A percentile compares a stretch with the other conserved stretches of the same genome.
Evolutionary conservation across 2,113 vertebrate genomes (phyloP).

Genomic region (Pelmatolapia mariae): DNA sequence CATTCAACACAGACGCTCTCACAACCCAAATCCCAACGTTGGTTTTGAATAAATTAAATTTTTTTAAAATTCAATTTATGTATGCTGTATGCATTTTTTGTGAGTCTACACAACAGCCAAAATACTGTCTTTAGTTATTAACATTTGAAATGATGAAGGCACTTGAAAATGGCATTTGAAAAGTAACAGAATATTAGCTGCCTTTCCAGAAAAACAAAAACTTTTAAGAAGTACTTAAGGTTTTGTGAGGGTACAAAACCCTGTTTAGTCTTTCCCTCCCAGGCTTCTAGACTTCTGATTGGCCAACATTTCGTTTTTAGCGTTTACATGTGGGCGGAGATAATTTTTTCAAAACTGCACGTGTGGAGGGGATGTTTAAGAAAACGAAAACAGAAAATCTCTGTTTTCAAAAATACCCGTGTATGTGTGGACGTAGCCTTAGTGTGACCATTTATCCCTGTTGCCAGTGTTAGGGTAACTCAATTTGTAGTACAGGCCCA

Average conservation of each 20-base stretch:
- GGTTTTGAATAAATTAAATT: no score
- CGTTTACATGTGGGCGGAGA: background rate
- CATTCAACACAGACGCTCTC: no score
- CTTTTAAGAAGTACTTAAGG: background rate
- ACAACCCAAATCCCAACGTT: no score
- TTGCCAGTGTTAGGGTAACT: background rate
- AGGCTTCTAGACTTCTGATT: background rate
- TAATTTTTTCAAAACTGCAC: background rate
- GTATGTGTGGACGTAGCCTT: background rate
- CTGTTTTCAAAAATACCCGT: background rate
- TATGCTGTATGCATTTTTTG: no score
- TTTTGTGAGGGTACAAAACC: background rate
- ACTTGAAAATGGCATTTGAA: no score
- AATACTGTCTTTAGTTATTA: no score
- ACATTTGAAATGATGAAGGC: no score
- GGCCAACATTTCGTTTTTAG: background rate
- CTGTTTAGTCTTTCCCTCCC: background rate
- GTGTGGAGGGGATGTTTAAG: background rate
- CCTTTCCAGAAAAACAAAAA: background rate
- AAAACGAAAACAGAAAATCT: fast-evolving
- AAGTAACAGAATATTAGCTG: no score
- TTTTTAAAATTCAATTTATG: no score
- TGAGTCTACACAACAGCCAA: no score
- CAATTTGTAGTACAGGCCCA: background rate
- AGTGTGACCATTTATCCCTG: fast-evolving